phyloP scores from a whole-genome alignment of 2,113 vertebrate genomes.

The Dinomys branickii region DNA sequence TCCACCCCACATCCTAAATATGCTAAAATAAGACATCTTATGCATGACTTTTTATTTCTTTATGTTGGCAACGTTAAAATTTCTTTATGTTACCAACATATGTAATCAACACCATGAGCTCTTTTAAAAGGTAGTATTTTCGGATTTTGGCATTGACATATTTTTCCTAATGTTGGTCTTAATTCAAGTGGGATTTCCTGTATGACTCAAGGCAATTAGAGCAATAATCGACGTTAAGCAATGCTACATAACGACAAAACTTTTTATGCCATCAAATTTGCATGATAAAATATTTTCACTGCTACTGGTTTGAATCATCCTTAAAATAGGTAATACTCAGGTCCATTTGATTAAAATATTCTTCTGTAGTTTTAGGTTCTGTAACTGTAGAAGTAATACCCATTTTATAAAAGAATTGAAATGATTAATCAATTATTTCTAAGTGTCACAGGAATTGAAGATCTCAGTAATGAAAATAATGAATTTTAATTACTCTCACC shows the following conservation, averaged over 20 bases:
- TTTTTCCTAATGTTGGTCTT: neutral
- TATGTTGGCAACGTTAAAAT: neutral
- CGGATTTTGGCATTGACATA: neutral
- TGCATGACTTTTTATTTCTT: neutral
- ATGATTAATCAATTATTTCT: constrained; percentile 53
- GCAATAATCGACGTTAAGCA: neutral
- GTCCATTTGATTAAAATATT: neutral
- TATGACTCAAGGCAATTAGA: neutral
- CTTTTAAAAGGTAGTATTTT: neutral
- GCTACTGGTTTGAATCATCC: constrained; percentile 1
- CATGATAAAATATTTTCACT: neutral
- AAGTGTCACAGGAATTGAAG: constrained; percentile 43
- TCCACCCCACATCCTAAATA: neutral
- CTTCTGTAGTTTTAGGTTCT: constrained; percentile 53
- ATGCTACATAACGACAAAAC: neutral
- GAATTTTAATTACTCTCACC: constrained; percentile 55
- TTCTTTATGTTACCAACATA: neutral
- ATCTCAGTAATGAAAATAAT: constrained; percentile 43
- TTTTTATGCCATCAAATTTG: neutral
- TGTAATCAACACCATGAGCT: neutral
- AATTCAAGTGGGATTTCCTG: neutral
- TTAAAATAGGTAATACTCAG: constrained; percentile 14
- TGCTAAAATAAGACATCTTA: neutral
- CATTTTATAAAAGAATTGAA: constrained; percentile 42
- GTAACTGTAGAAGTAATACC: constrained; percentile 57